Conservation (phyloP, 2,113 vertebrate genomes). For the Protomyctophum bolini region DNA sequence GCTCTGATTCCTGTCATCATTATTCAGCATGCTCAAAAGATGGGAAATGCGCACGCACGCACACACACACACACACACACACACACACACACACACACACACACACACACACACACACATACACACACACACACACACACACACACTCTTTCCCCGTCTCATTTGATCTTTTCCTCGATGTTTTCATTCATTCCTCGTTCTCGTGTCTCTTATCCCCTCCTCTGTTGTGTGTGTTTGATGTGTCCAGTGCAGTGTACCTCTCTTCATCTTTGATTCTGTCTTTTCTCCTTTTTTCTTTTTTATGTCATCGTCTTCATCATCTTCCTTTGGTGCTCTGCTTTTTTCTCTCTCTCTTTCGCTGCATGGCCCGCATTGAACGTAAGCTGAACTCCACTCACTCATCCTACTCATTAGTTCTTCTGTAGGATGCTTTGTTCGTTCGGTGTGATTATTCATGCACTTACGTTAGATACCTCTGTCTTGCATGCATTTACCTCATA, state of each 20-base stretch:
- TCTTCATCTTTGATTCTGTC: slow-evolving; percentile 41
- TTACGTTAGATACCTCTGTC: not conserved
- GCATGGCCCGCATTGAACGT: slow-evolving; percentile 47
- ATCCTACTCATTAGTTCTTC: not conserved
- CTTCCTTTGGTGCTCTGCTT: slow-evolving; percentile 41
- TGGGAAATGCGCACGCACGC: too few species aligned
- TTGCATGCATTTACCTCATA: not conserved
- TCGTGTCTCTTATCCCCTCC: slow-evolving; percentile 1
- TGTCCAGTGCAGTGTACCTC: not conserved
- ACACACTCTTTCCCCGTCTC: slow-evolving; percentile 12
- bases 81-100: slow-evolving; percentile 12
- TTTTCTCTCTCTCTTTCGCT: slow-evolving; percentile 34
- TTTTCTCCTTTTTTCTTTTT: slow-evolving; percentile 44
- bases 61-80: not conserved
- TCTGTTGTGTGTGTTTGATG: slow-evolving; percentile 42
- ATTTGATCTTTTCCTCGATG: slow-evolving; percentile 25
- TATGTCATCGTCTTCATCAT: slow-evolving; percentile 46
- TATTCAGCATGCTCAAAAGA: too few species aligned
- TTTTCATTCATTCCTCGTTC: slow-evolving; percentile 13
- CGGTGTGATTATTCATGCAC: not conserved
- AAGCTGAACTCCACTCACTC: slow-evolving; percentile 43
- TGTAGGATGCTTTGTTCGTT: not conserved
- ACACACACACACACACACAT: slow-evolving; percentile 13
- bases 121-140: slow-evolving; percentile 16
- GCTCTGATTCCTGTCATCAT: too few species aligned